phyloP scores from a whole-genome alignment of 2,797 vertebrate genomes.

The Zenarchopterus dispar region DNA sequence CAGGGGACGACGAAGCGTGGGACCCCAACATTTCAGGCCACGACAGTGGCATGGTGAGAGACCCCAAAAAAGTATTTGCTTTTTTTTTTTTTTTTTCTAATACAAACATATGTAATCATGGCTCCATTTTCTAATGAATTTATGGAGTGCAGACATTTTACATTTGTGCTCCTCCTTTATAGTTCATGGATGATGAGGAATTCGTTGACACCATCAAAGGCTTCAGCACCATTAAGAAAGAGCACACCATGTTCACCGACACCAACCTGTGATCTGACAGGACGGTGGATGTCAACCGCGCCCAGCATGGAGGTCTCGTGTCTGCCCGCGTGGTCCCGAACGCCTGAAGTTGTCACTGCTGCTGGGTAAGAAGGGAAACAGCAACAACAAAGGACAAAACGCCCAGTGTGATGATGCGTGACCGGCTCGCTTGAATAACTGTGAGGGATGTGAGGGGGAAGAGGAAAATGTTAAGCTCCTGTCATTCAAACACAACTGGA shows the following conservation, averaged over 20 bases:
- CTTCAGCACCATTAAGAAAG: constrained; percentile 96
- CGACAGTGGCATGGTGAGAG: constrained; percentile 90
- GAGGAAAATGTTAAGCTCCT: neutral
- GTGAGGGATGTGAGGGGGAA: neutral
- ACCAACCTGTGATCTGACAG: constrained; percentile 85
- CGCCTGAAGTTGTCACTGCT: neutral
- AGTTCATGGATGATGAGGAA: constrained; percentile 93
- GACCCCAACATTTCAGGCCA: constrained; percentile 88
- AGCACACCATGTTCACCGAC: constrained; percentile 96
- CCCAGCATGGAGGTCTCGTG: neutral
- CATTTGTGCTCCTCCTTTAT: neutral
- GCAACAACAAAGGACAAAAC: neutral
- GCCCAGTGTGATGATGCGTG: neutral
- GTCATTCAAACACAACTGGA: neutral
- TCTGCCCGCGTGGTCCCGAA: neutral
- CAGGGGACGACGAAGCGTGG: constrained; percentile 84
- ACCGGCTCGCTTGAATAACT: neutral
- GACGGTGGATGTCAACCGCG: constrained; percentile 11
- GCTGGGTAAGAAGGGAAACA: neutral
- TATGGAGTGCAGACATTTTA: neutral
- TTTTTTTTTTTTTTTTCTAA: no score
- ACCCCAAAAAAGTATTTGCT: constrained; percentile 28
- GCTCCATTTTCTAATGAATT: no score
- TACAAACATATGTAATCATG: no score
- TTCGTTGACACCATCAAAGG: constrained; percentile 94